These are phyloP conservation scores for Oryzias javanicus DNA, from an alignment of 2,113 vertebrate species.

Conservation along the genomic window DNA sequence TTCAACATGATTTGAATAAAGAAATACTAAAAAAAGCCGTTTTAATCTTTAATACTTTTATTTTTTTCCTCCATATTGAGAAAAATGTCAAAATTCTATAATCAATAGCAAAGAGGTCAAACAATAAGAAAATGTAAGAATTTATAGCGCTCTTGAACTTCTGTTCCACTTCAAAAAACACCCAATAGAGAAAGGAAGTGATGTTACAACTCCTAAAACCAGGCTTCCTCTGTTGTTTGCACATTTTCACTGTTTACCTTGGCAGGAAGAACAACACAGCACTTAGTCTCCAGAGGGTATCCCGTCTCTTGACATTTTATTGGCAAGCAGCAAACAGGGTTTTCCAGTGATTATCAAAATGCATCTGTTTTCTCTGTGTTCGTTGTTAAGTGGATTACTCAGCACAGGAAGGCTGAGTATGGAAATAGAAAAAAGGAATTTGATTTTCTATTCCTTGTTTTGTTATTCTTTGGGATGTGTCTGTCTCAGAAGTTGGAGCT, in stretches of 20 bases:
- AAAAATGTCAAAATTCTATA: too few species aligned
- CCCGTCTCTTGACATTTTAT: conserved; percentile 37
- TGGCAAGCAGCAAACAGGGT: conserved; percentile 32
- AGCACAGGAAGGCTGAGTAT: background rate
- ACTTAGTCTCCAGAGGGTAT: background rate
- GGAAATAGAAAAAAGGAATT: conserved; percentile 9
- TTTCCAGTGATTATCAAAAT: conserved; percentile 53
- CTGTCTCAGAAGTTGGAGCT: too few species aligned
- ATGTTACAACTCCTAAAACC: background rate
- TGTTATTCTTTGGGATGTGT: background rate
- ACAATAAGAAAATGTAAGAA: too few species aligned
- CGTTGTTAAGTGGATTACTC: conserved; percentile 43
- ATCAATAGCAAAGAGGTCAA: too few species aligned
- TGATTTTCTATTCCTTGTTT: background rate
- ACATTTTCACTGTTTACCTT: conserved; percentile 14
- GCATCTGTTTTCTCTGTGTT: conserved; percentile 28
- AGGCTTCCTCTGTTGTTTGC: conserved; percentile 30
- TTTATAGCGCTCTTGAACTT: background rate
- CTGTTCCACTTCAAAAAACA: background rate
- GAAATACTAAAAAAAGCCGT: too few species aligned
- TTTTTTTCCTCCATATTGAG: too few species aligned
- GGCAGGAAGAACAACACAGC: conserved; percentile 18
- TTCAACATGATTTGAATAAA: too few species aligned
- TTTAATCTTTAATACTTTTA: too few species aligned
- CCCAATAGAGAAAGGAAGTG: background rate